Conservation (phyloP, 2,797 vertebrate genomes). For the Saxicola maurus region DNA sequence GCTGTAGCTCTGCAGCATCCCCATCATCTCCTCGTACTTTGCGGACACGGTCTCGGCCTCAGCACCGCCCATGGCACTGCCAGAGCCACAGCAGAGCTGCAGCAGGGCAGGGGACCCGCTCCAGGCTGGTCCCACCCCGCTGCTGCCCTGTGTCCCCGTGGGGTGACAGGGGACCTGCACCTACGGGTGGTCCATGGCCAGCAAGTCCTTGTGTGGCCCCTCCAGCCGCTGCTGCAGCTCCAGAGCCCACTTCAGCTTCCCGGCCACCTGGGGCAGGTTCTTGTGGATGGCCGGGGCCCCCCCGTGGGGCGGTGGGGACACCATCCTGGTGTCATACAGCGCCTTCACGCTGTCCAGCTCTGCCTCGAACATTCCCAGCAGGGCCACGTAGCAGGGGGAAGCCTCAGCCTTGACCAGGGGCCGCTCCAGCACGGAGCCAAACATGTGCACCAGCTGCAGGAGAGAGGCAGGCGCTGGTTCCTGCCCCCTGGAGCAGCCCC, state of each 20-base stretch:
- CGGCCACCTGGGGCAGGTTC: slow-evolving; percentile 70
- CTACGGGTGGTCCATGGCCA: slow-evolving; percentile 68
- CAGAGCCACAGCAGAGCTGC: background rate
- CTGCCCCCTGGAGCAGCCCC: background rate
- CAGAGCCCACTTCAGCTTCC: slow-evolving; percentile 73
- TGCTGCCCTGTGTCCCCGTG: rapidly evolving
- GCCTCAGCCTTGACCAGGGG: slow-evolving; percentile 67
- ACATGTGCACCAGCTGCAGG: slow-evolving; percentile 77
- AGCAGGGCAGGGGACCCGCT: background rate
- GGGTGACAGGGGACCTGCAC: background rate
- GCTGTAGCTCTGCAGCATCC: slow-evolving; percentile 46
- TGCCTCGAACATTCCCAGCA: slow-evolving; percentile 62
- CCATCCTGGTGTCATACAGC: slow-evolving; percentile 59
- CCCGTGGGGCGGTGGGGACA: rapidly evolving
- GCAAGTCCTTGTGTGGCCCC: slow-evolving; percentile 42
- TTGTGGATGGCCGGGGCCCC: slow-evolving; percentile 36
- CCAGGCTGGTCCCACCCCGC: background rate
- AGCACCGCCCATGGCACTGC: slow-evolving; percentile 57
- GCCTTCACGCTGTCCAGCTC: slow-evolving; percentile 70
- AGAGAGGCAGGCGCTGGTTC: background rate
- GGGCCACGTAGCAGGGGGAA: slow-evolving; percentile 37
- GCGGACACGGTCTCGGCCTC: slow-evolving; percentile 53
- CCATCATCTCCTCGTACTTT: slow-evolving; percentile 68
- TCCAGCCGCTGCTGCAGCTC: slow-evolving; percentile 73
- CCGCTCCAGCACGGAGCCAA: slow-evolving; percentile 66